Percentiles rank a stretch among this genome's conserved stretches.
These are phyloP conservation scores for Choloepus hoffmanni DNA, from an alignment of 2,113 vertebrate species.

Conservation along the genomic window DNA sequence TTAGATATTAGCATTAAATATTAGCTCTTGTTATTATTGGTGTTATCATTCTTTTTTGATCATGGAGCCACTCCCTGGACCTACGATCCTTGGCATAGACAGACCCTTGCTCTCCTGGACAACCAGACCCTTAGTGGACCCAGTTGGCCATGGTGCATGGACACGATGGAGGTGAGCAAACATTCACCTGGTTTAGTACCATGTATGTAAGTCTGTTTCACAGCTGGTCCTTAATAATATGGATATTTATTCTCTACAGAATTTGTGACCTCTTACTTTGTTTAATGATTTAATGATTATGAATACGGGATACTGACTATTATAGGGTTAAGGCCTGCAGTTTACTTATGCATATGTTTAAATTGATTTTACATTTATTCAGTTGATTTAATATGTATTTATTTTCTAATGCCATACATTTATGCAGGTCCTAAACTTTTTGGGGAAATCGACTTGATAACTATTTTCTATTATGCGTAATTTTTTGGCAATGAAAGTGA, in stretches of 20 bases:
- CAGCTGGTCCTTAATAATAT: background rate
- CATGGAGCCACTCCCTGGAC: background rate
- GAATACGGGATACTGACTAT: background rate
- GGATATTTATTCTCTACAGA: background rate
- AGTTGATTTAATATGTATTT: background rate
- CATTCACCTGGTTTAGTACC: background rate
- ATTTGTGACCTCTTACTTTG: slow-evolving; percentile 9
- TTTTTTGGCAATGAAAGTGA: background rate
- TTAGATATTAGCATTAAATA: background rate
- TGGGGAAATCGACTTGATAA: background rate
- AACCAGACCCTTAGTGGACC: background rate
- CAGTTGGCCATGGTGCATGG: background rate
- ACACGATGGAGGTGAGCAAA: too few relatives aligned
- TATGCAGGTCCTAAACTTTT: background rate
- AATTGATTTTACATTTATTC: slow-evolving; percentile 31
- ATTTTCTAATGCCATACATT: slow-evolving; percentile 16
- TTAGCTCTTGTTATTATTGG: background rate
- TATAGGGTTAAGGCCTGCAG: background rate
- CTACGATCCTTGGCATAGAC: background rate
- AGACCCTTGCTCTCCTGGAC: background rate
- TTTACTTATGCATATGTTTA: slow-evolving; percentile 2
- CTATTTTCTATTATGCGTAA: background rate
- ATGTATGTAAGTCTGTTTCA: background rate
- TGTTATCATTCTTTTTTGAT: background rate
- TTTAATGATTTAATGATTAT: background rate